These are phyloP conservation scores for Steromphala cineraria DNA, from an alignment of 2,888 invertebrate species.

Conservation along the genomic window DNA sequence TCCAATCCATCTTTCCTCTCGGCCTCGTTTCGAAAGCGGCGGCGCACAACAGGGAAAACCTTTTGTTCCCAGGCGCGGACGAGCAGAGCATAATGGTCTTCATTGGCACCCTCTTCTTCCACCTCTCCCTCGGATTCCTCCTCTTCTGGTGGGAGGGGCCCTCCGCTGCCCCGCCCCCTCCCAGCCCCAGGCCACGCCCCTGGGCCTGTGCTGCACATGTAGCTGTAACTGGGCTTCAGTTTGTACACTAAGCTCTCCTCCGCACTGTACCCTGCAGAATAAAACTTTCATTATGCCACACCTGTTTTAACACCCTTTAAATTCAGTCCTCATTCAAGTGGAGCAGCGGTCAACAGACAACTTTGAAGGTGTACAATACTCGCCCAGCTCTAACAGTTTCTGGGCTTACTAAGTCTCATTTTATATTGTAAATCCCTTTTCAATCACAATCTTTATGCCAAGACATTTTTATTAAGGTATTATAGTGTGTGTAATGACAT, in stretches of 20 bases:
- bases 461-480: too few relatives aligned
- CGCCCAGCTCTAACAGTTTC: too few relatives aligned
- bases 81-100: conserved; percentile 74
- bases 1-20: conserved; percentile 75
- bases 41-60: conserved; percentile 74
- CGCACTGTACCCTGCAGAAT: conserved; percentile 69
- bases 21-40: conserved; percentile 75
- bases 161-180: too few relatives aligned
- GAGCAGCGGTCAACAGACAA: too few relatives aligned
- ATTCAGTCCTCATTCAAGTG: too few relatives aligned
- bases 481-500: too few relatives aligned
- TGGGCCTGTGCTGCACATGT: conserved; percentile 68
- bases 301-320: too few relatives aligned
- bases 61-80: conserved; percentile 76
- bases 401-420: too few relatives aligned
- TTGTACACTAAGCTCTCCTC: conserved; percentile 68
- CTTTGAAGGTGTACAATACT: too few relatives aligned
- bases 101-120: conserved; percentile 68
- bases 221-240: conserved; percentile 67
- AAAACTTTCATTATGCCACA: not conserved
- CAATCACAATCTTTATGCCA: too few relatives aligned
- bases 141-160: conserved; percentile 29
- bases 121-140: conserved; percentile 71
- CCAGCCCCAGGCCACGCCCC: conserved; percentile 50
- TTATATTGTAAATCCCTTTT: too few relatives aligned